Percentiles rank a stretch among this genome's conserved stretches.
Conservation (phyloP, 2,888 invertebrate species). For the Bedellia somnulentella region DNA sequence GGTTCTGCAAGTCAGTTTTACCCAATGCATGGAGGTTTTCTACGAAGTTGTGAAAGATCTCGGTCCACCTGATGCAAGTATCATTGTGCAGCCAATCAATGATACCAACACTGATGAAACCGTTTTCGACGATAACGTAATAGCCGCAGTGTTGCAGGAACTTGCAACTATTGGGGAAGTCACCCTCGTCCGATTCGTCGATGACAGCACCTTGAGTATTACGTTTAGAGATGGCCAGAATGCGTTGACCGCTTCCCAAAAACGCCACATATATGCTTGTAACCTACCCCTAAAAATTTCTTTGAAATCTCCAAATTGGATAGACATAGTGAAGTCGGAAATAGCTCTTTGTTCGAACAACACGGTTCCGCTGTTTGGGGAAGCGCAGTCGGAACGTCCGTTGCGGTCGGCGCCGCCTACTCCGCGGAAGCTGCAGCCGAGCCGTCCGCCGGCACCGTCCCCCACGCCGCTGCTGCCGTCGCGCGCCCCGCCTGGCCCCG, state of each 20-base stretch:
- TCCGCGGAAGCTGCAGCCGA: constrained; percentile 54
- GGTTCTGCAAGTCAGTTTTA: constrained; percentile 76
- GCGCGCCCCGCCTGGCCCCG: constrained; percentile 47
- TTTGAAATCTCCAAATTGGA: constrained; percentile 86
- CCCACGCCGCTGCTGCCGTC: constrained; percentile 45
- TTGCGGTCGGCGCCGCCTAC: constrained; percentile 46
- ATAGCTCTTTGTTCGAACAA: constrained; percentile 83
- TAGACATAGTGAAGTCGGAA: constrained; percentile 78
- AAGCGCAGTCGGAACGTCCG: constrained; percentile 32
- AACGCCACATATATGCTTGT: constrained; percentile 62
- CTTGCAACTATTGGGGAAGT: constrained; percentile 86
- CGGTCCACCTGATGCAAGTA: constrained; percentile 94
- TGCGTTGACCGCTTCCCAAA: constrained; percentile 71
- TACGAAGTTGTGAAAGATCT: constrained; percentile 81
- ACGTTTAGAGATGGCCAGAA: constrained; percentile 90
- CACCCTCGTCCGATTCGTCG: constrained; percentile 87
- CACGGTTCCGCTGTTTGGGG: constrained; percentile 73
- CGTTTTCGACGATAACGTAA: constrained; percentile 79
- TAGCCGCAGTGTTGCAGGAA: constrained; percentile 77
- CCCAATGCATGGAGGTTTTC: constrained; percentile 77
- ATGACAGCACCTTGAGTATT: constrained; percentile 80
- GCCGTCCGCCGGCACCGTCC: constrained; percentile 66
- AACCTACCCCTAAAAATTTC: constrained; percentile 69
- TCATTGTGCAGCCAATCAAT: constrained; percentile 67
- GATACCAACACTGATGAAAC: constrained; percentile 49